Percentiles rank a stretch among this genome's conserved stretches.
phyloP scores from a whole-genome alignment of 2,797 vertebrate genomes.

The Myotis daubentonii region DNA sequence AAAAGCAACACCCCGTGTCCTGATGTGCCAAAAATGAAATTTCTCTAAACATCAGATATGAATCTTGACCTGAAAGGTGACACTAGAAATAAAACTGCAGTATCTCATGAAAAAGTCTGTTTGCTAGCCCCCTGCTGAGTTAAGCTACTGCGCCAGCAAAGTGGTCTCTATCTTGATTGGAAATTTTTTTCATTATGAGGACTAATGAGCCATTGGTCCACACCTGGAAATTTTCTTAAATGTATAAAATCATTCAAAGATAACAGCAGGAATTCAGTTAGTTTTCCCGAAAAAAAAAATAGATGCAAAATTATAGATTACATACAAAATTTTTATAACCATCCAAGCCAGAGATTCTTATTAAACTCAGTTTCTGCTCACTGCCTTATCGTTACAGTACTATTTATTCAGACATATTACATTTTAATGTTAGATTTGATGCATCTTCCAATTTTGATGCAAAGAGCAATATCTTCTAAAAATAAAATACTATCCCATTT shows the following conservation, averaged over 20 bases:
- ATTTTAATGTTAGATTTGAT: slow-evolving; percentile 75
- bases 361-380: slow-evolving; percentile 80
- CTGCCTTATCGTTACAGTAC: slow-evolving; percentile 77
- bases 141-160: slow-evolving; percentile 70
- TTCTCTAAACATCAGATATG: slow-evolving; percentile 63
- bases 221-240: slow-evolving; percentile 80
- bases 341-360: slow-evolving; percentile 70
- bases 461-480: slow-evolving; percentile 70
- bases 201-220: slow-evolving; percentile 83
- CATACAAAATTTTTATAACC: slow-evolving; percentile 64
- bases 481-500: slow-evolving; percentile 77
- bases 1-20: slow-evolving; percentile 70
- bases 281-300: not conserved
- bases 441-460: slow-evolving; percentile 76
- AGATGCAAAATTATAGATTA: slow-evolving; percentile 66
- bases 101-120: slow-evolving; percentile 57
- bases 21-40: slow-evolving; percentile 63
- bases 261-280: slow-evolving; percentile 79
- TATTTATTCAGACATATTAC: slow-evolving; percentile 67
- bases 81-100: slow-evolving; percentile 75
- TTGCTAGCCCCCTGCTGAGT: slow-evolving; percentile 48
- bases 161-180: slow-evolving; percentile 76
- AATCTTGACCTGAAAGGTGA: slow-evolving; percentile 71
- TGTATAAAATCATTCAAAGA: slow-evolving; percentile 79
- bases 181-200: slow-evolving; percentile 81